Evolutionary conservation across 2,797 vertebrate genomes (phyloP), one percentile per base, ranked within the genome.

Genomic region (Microtus agrestis): DNA sequence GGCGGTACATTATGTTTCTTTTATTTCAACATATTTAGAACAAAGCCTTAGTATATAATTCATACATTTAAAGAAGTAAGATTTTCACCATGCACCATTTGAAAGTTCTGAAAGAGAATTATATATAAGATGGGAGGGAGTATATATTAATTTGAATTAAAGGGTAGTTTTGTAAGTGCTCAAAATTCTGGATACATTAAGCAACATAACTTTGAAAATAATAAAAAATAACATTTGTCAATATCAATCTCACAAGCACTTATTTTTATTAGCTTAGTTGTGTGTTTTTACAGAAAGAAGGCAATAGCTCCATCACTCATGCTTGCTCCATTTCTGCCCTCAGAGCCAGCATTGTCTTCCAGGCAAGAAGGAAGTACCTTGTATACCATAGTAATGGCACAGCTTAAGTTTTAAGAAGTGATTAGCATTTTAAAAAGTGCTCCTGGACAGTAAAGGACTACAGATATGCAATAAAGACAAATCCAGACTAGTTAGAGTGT

Each of bases 281-380:
- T 76, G 4, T 1, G 25, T 87, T 82, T 46, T 11, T n/a, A 23
- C 54, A 76, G 59, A 94, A 91, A 91, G 19, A 12, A 63, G 54
- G 37, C n/a, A 59, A 23, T 71, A 17, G 3, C 29, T 5, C 6
- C 2, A 25, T 71, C 5, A 11, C 6, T 61, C 29, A 40, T 11
- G 19, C 0, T 21, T 48, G 23, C 0, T 5, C 2, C 23, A 1
- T 6, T 34, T 13, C 69, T 21, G 3, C 5, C 0, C 6, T 11
- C 12, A 74, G 9, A 90, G 54, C 59, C 51, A 67, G 73, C 2
- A 31, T 7, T 69, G 2, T 69, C 15, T 51, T 86, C 2, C 17
- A 78, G 5, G 1, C 19, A 59, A 23, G 56, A 2, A 21, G 19
- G 19, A 59, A 59, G 56, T 59, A 59, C 19, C 6, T 23, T 59